Base-by-base conservation (phyloP, 2,888 invertebrate genomes). In the Helobdella robusta region DNA sequence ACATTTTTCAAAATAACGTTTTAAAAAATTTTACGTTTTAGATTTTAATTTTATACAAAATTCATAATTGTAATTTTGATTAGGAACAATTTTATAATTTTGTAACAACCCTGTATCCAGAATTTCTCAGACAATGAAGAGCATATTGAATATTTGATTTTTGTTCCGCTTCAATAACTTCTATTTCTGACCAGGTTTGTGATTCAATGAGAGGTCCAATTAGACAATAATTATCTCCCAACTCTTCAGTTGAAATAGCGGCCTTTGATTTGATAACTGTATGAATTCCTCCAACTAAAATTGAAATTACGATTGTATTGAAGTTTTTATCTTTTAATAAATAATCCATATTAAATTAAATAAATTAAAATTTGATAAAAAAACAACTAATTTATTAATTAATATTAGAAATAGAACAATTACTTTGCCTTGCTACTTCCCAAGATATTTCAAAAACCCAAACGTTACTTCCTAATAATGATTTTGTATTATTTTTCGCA, bases 341-440 rank as follows among this genome's bases (percentile, higher is more conserved):
- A 46, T 3, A 6, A 50, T 6, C 6, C 6, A 8, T n/a, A n/a
- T n/a, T n/a, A 50, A 50, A 11, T 50, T 20, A 11, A 50, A 4
- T 40, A 40, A 11, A 61, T n/a, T n/a, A n/a, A n/a, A n/a, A n/a
- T n/a, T n/a, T n/a, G n/a, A n/a, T n/a, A n/a, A n/a, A n/a, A n/a
- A n/a, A n/a, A n/a, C n/a, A n/a, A n/a, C n/a, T n/a, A n/a, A n/a
- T n/a, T n/a, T n/a, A n/a, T n/a, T n/a, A n/a, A n/a, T n/a, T n/a
- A n/a, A n/a, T n/a, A 23, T 4, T 50, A 23, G 25, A 4, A 8
- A 50, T 50, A 50, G 4, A 8, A 50, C 50, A 4, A 6, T n/a
- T n/a, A 89, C 91, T 91, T 86, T 98, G 97, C 78, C 97, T 97
- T 58, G 94, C 95, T 35, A 91, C 95, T 81, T 99, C 98, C 95